Evolutionary conservation across 35 echinoderm and acorn worm genomes (phyloP).

Genomic region (Hemicentrotus pulcherrimus): DNA sequence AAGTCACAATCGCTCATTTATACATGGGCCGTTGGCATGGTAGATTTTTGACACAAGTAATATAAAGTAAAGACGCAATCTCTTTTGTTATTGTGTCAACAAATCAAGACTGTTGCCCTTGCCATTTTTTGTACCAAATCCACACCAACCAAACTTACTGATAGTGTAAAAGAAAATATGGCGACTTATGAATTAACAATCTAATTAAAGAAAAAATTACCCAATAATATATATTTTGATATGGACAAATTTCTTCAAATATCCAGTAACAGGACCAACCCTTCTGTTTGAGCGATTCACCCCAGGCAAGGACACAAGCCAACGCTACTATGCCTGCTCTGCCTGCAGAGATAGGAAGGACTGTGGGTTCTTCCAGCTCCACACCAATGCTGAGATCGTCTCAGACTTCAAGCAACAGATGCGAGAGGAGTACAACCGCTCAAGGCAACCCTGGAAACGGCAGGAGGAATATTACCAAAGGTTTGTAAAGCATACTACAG

Average conservation of each 20-base stretch:
- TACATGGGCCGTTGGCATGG: no score
- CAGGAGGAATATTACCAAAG: constrained; percentile 62
- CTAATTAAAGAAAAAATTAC: no score
- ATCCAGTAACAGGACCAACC: constrained; percentile 66
- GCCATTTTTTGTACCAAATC: no score
- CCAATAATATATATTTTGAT: not conserved
- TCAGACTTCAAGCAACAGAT: constrained; percentile 47
- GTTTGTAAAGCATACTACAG: not conserved
- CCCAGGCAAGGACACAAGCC: not conserved
- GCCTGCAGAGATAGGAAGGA: constrained; percentile 84
- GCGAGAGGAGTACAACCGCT: constrained; percentile 58
- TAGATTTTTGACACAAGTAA: no score
- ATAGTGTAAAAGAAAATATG: no score
- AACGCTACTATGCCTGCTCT: constrained; percentile 87
- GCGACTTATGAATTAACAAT: no score
- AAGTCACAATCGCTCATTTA: no score
- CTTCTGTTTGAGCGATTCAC: constrained; percentile 84
- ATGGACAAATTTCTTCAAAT: not conserved
- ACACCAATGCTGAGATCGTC: constrained; percentile 47
- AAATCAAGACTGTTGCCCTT: no score
- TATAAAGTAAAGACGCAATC: no score
- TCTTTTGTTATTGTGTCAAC: no score
- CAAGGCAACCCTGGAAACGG: constrained; percentile 59
- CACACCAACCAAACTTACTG: no score
- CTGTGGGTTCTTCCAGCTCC: constrained; percentile 77